Base-by-base conservation (phyloP, 2,888 invertebrate genomes). In the Erebia aethiops region DNA sequence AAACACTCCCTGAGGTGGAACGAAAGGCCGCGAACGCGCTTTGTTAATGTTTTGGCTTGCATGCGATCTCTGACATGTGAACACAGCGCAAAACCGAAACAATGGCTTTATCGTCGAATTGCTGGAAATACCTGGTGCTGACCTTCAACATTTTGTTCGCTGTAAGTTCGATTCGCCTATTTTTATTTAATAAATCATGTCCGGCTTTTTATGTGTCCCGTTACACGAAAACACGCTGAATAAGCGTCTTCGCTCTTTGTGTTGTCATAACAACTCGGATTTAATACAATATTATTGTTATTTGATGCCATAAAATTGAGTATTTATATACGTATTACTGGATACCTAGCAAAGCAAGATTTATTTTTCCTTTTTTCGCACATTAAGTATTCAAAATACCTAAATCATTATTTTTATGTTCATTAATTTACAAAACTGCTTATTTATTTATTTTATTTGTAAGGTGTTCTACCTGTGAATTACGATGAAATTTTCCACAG, bases 51-150 rank as follows among this genome's bases (percentile, higher is more conserved):
- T 91, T 87, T 87, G 80, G 82, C 83, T 87, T 86, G 83, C 78
- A 81, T 87, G 84, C 87, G 84, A 86, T 82, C 82, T 82, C 82
- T 85, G 89, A 85, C 82, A 92, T 92, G 92, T 92, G 90, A 92
- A 87, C 56, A 8, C 21, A 10, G 26, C 26, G 92, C 91, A 90
- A 91, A 87, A 84, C 80, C 79, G 78, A 68, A 77, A 86, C 84
- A 84, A 94, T 94, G 94, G 90, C 88, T 76, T 81, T 93, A 73
- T 91, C 92, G 49, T 88, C 92, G 71, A 93, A 90, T 81, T 92
- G 93, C 80, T 93, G 93, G 91, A 92, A 93, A 86, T 93, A 93
- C 84, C 84, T 93, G 35, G 92, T 93, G 80, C 80, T 94, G 80
- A 88, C 87, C 76, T 94, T 91, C 85, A 93, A 93, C 77, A 82